Conservation (phyloP, 2,888 invertebrate genomes). For the Parnassius orleans region DNA sequence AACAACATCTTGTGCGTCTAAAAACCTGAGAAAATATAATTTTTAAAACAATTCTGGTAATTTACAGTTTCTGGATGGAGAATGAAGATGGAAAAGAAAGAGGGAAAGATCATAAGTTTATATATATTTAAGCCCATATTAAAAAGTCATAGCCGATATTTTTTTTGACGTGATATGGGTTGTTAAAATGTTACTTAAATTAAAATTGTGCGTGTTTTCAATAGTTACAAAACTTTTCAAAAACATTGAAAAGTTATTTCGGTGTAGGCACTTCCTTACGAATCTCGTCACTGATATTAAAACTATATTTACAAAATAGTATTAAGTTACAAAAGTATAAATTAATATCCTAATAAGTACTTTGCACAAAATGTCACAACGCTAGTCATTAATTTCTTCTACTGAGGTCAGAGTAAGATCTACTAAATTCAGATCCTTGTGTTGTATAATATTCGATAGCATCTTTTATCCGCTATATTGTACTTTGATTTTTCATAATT, state of each 20-base stretch:
- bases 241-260: constrained; percentile 43
- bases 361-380: constrained; percentile 77
- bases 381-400: constrained; percentile 52
- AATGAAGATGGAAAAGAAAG: background rate
- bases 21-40: constrained; percentile 6
- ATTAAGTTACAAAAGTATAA: constrained; percentile 71
- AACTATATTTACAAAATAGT: constrained; percentile 73
- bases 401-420: constrained; percentile 55
- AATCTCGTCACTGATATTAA: constrained; percentile 42
- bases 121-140: constrained; percentile 1
- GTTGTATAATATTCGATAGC: constrained; percentile 28
- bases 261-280: constrained; percentile 45
- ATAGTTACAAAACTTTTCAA: constrained; percentile 34
- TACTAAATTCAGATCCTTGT: constrained; percentile 33
- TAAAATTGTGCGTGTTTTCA: constrained; percentile 18
- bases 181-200: constrained; percentile 4
- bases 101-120: background rate
- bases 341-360: constrained; percentile 81
- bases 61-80: constrained; percentile 7
- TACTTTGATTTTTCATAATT: constrained; percentile 50
- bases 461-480: constrained; percentile 31
- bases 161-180: background rate
- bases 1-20: constrained; percentile 19
- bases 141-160: constrained; percentile 21
- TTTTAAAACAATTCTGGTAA: constrained; percentile 20